A percentile compares a stretch with the other conserved stretches of the same genome.
Evolutionary conservation across 1,140 invertebrate genomes (phyloP).

Genomic region (Eufriesea mexicana): DNA sequence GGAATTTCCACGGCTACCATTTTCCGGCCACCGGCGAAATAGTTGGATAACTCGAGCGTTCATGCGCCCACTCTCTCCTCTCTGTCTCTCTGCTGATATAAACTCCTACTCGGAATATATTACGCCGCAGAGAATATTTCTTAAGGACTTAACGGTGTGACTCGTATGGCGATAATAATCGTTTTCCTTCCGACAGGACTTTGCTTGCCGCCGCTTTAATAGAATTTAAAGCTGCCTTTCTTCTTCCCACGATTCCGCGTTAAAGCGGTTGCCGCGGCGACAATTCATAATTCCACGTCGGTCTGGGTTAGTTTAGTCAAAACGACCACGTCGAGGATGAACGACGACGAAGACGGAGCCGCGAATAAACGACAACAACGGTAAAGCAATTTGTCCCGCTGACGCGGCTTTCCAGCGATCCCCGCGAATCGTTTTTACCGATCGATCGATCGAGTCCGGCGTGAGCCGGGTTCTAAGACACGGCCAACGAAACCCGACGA

Average conservation of each 20-base stretch:
- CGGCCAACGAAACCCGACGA: no score
- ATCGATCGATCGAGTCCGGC: background rate
- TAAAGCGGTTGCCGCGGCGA: background rate
- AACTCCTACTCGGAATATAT: conserved; percentile 41
- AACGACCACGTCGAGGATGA: background rate
- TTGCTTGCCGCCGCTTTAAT: conserved; percentile 35
- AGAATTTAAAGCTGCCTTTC: conserved; percentile 26
- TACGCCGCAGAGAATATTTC: conserved; percentile 45
- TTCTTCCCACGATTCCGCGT: no score
- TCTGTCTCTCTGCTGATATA: background rate
- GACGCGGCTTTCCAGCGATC: background rate
- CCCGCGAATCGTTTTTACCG: background rate
- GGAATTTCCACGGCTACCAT: conserved; percentile 37
- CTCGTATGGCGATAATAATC: conserved; percentile 47
- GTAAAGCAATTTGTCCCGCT: background rate
- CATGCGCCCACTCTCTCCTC: background rate
- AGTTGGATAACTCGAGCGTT: conserved; percentile 36
- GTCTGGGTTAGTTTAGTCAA: background rate
- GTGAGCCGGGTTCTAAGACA: background rate
- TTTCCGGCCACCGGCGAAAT: conserved; percentile 28
- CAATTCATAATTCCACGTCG: conserved; percentile 14
- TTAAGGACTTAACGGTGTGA: conserved; percentile 41
- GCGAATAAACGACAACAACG: background rate
- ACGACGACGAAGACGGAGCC: no score
- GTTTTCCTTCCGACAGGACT: conserved; percentile 38